These are phyloP conservation scores for Drosophila santomea DNA, from an alignment of 1,140 invertebrate species.

Conservation along the genomic window DNA sequence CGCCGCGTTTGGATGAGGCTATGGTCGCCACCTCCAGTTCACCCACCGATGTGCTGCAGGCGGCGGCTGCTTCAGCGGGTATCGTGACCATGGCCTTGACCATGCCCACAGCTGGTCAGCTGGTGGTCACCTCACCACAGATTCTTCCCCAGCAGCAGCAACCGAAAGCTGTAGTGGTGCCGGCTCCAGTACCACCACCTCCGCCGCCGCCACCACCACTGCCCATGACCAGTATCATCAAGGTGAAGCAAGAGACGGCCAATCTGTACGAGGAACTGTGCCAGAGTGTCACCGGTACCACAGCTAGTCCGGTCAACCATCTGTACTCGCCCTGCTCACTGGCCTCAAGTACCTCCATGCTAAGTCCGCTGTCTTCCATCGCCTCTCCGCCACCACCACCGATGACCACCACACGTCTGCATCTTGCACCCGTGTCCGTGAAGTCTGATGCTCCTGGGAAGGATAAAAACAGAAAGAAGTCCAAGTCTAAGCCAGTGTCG, in stretches of 20 bases:
- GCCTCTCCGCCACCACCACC: constrained; percentile 86
- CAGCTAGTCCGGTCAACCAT: constrained; percentile 41
- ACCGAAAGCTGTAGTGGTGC: constrained; percentile 57
- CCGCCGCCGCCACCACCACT: constrained; percentile 85
- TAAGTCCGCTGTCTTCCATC: constrained; percentile 89
- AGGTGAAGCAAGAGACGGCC: constrained; percentile 79
- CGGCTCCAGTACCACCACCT: constrained; percentile 56
- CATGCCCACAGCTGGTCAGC: constrained; percentile 85
- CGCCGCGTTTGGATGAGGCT: constrained; percentile 67
- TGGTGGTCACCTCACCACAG: constrained; percentile 73
- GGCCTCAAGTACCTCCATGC: constrained; percentile 86
- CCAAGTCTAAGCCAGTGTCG: constrained; percentile 92
- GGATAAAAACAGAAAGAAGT: constrained; percentile 94
- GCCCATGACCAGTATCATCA: constrained; percentile 68
- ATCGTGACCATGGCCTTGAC: constrained; percentile 88
- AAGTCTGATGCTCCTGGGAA: constrained; percentile 90
- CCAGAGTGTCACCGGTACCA: constrained; percentile 86
- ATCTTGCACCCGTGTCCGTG: constrained; percentile 83
- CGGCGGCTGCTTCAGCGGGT: constrained; percentile 88
- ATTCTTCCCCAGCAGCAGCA: constrained; percentile 51
- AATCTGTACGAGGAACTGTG: constrained; percentile 88
- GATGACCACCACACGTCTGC: constrained; percentile 79
- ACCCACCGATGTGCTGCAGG: constrained; percentile 86
- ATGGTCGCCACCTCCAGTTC: constrained; percentile 22
- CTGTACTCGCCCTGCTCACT: constrained; percentile 87